Evolutionary conservation across 2,797 vertebrate species (phyloP), one percentile per base, ranked within the genome.

Genomic region (Tolypeutes matacus): DNA sequence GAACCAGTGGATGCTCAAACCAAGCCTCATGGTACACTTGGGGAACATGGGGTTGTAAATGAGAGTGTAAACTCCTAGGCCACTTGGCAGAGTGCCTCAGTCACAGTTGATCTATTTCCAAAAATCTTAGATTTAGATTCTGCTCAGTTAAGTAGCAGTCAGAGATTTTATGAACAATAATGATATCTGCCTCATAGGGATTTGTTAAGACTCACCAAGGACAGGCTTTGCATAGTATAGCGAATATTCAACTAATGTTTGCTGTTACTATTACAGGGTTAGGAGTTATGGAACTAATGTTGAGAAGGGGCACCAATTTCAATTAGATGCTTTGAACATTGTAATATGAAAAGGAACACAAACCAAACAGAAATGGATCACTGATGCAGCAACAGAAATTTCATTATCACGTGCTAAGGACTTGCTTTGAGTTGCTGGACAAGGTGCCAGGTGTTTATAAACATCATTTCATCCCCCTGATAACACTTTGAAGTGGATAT

Each of bases 101-200:
- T 62, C 23, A 60, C 51, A 20, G 72, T 18, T 13, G 83, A 69
- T 51, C 42, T 86, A 36, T 18, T 67, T 83, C 29, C 23, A 49
- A n/a, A 92, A 91, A 56, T 58, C 88, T 84, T 91, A 86, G 21
- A 58, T 58, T 27, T 81, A 94, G 86, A 49, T 82, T 34, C 36
- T 80, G 5, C n/a, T 89, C 23, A 17, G 53, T 23, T 60, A 46
- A 91, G 56, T 39, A 75, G 84, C 4, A 39, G n/a, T 11, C 56
- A 67, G 64, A 69, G 3, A 5, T 39, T 87, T 2, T 81, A 64
- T 56, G 42, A 36, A 49, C 29, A 76, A 18, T n/a, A 21, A 31
- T 49, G 34, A 62, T 17, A 65, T 39, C n/a, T 23, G n/a, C 60
- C 42, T 86, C 51, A 15, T 5, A 27, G 21, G 39, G 25, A 25